Base-by-base conservation (phyloP, 2,113 vertebrate genomes). In the Naja naja region DNA sequence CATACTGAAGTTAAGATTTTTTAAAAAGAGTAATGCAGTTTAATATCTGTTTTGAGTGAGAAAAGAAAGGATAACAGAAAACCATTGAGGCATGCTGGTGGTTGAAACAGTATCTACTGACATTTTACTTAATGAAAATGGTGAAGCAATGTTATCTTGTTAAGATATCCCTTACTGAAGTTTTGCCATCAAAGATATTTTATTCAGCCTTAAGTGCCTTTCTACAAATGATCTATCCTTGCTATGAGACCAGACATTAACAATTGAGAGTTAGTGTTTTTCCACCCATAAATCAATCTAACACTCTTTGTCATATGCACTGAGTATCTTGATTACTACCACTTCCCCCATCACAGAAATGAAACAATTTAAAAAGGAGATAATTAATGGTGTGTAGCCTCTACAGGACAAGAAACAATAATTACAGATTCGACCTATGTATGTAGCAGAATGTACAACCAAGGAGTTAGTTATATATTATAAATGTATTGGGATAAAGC, bases 41-140 rank as follows among this genome's bases (percentile, higher is more conserved):
- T 43, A 16, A 87, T 0, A 3, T 94, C 95, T 95, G 87, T 25
- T 92, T 43, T 43, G 56, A 87, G 43, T 87, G 86, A 85, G 56
- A 86, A 90, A 91, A 93, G 91, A 47, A 55, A 81, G 7, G 47
- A 18, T 18, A 47, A 1, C 7, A 58, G n/a, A 90, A 74, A 92
- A 74, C 0, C 3, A 64, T 5, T 88, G 64, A 54, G 4, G 93
- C 1, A 9, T 86, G 16, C 58, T 53, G 23, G 89, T 53, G 2
- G 14, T 3, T 25, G 0, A 0, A 5, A 90, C 90, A 23, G 12
- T 89, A 89, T 89, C 22, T 89, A 45, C 49, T 89, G 60, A 92
- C 43, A 54, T 18, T 11, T 52, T 7, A 4, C 9, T 64, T 93
- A 90, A 27, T 85, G 53, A 93, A 91, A 93, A 58, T 14, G 20